phyloP scores from a whole-genome alignment of 2,888 invertebrate species.

The Diadegma fenestrale region DNA sequence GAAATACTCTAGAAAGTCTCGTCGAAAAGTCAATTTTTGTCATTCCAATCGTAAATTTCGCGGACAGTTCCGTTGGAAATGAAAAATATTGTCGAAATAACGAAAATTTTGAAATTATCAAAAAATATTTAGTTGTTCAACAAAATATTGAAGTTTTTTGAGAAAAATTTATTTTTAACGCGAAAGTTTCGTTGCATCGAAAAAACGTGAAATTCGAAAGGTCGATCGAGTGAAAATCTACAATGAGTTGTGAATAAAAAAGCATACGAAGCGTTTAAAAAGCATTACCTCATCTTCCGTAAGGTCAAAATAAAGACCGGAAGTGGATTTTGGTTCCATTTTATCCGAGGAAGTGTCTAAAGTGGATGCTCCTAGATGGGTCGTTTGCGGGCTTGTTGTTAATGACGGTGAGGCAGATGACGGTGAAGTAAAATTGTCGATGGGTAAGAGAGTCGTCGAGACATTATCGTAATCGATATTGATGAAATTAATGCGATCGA shows the following conservation, averaged over 20 bases:
- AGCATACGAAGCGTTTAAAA: conserved; percentile 68
- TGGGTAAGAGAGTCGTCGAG: conserved; percentile 68
- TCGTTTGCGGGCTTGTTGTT: conserved; percentile 65
- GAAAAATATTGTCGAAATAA: too few relatives aligned
- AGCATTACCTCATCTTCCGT: conserved; percentile 83
- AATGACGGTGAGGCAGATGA: conserved; percentile 61
- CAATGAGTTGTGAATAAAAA: conserved; percentile 66
- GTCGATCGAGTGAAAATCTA: conserved; percentile 16
- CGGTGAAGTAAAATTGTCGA: conserved; percentile 72
- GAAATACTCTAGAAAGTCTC: too few relatives aligned
- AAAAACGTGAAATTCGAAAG: background rate
- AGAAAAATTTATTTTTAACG: too few relatives aligned
- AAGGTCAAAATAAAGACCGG: conserved; percentile 77
- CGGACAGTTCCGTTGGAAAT: too few relatives aligned
- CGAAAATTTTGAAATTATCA: too few relatives aligned
- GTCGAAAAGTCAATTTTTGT: too few relatives aligned
- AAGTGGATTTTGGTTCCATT: conserved; percentile 75
- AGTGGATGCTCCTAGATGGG: conserved; percentile 62
- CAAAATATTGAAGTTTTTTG: too few relatives aligned
- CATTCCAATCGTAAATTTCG: too few relatives aligned
- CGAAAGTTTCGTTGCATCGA: background rate
- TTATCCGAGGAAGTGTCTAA: conserved; percentile 67
- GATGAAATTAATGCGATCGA: conserved; percentile 73
- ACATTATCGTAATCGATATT: conserved; percentile 72
- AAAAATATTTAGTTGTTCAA: too few relatives aligned